These are phyloP conservation scores for Catagonus wagneri DNA, from an alignment of 2,113 vertebrate genomes.

Conservation along the genomic window DNA sequence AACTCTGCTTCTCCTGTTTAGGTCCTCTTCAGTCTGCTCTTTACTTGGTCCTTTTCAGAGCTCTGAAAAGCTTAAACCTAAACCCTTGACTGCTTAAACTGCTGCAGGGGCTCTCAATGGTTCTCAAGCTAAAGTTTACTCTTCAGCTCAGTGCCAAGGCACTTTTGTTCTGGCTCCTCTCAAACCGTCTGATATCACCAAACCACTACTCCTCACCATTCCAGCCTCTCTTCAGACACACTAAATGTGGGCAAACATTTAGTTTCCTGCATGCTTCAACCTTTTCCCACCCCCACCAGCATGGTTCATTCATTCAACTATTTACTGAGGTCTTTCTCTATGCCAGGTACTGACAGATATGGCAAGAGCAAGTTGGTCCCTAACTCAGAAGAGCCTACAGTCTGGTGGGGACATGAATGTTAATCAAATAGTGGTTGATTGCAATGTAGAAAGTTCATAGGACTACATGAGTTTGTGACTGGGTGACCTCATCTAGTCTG, in stretches of 20 bases:
- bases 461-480: not conserved
- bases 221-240: conserved; percentile 42
- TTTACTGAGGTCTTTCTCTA: conserved; percentile 34
- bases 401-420: not conserved
- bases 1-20: not conserved
- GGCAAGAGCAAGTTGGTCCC: not conserved
- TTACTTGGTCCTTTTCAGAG: not conserved
- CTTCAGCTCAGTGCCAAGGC: not conserved
- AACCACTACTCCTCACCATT: not conserved
- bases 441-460: not conserved
- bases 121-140: conserved; percentile 17
- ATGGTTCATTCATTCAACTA: conserved; percentile 5
- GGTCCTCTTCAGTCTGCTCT: not conserved
- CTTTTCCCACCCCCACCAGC: not conserved
- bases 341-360: not conserved
- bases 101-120: not conserved
- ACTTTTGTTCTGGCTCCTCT: not conserved
- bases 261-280: not conserved
- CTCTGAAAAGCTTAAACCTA: not conserved
- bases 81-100: conserved; percentile 4
- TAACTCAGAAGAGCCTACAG: not conserved
- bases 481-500: not conserved
- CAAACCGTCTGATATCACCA: not conserved
- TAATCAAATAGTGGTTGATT: not conserved
- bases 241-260: conserved; percentile 14